Base-by-base conservation (phyloP, 2,888 invertebrate genomes). In the Bombylius major region DNA sequence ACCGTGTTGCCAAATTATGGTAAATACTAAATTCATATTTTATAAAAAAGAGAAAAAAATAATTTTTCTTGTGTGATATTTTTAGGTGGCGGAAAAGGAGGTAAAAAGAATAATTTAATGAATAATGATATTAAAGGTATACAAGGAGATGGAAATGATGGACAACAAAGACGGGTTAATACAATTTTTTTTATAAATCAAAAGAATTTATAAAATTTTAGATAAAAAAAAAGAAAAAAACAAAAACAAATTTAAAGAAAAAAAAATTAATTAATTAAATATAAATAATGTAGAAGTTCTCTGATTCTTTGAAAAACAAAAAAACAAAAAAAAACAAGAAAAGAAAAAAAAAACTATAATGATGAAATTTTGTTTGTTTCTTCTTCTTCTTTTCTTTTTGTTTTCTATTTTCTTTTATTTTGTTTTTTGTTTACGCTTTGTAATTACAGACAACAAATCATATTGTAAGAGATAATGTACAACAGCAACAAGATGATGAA, bases 21-120 rank as follows among this genome's bases (percentile, higher is more conserved):
- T 72, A 49, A 71, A 71, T 23, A 70, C 70, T 60, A 73, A 73
- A 39, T 8, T 39, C 11, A 6, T 39, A 39, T 9, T n/a, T n/a
- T n/a, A n/a, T n/a, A n/a, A n/a, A n/a, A n/a, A n/a, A n/a, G n/a
- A n/a, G n/a, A n/a, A 36, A 36, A 36, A 36, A 8, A 36, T 3
- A 36, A 36, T 3, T 36, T 36, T 42, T 23, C 23, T 23, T 23
- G 23, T 23, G 3, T 23, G 23, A 23, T 2, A 23, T 23, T 23
- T 23, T 42, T 6, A 42, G 39, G 39, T 42, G 39, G 39, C 11
- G 39, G 39, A 42, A 42, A 42, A 11, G 39, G 39, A 11, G 11
- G 8, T 4, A 42, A 42, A 42, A 42, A 42, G 39, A 42, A 42
- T 42, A 42, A 42, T 42, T 11, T 42, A 11, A 42, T 42, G 39